Percentiles rank a stretch among this genome's conserved stretches.
Conservation (phyloP, 2,797 vertebrate genomes). For the Serranus cabrilla region DNA sequence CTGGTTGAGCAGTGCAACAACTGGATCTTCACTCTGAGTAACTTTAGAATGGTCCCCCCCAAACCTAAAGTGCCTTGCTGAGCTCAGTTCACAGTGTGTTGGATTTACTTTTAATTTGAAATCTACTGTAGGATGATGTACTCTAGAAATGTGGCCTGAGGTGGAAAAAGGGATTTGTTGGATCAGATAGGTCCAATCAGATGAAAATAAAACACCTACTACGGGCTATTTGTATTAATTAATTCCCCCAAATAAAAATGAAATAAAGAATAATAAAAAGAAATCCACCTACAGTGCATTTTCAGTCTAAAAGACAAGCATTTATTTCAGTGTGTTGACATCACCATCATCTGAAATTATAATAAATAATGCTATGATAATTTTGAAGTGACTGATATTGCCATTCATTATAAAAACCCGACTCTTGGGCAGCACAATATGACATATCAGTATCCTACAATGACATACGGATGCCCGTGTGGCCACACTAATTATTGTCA, state of each 20-base stretch:
- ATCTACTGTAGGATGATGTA: background rate
- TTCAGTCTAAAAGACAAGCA: background rate
- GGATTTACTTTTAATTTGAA: background rate
- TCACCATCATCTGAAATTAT: background rate
- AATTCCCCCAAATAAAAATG: background rate
- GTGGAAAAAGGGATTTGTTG: background rate
- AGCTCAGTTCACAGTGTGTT: background rate
- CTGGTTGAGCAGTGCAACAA: conserved; percentile 57
- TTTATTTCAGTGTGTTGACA: conserved; percentile 1
- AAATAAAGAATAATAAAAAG: background rate
- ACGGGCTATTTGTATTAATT: background rate
- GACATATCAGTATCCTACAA: conserved; percentile 57
- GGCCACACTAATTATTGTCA: conserved; percentile 78
- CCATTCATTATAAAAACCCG: background rate
- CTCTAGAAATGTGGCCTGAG: background rate
- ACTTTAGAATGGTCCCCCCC: conserved; percentile 38
- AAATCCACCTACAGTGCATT: background rate
- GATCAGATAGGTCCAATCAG: background rate
- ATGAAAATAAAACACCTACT: background rate
- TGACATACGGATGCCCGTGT: conserved; percentile 82
- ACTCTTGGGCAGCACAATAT: conserved; percentile 16
- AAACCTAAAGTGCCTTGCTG: background rate
- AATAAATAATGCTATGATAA: background rate
- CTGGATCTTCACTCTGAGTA: conserved; percentile 43
- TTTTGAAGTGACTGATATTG: background rate